These are phyloP conservation scores for Lydus trimaculatus DNA, from an alignment of 2,888 invertebrate species.

Conservation along the genomic window DNA sequence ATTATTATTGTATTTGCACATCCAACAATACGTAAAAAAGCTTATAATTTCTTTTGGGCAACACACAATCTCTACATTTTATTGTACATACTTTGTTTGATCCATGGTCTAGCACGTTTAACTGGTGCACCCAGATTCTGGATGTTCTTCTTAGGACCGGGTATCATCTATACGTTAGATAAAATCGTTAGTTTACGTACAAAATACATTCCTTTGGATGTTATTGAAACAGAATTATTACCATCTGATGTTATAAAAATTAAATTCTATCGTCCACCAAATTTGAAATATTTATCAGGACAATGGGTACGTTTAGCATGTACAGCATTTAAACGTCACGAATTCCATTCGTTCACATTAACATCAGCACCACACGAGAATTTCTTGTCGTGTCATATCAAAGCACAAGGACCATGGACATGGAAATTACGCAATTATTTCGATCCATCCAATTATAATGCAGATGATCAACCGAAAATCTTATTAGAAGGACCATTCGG, in stretches of 20 bases:
- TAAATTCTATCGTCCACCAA: constrained; percentile 94
- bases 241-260: constrained; percentile 95
- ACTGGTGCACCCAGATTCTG: constrained; percentile 93
- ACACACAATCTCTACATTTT: constrained; percentile 90
- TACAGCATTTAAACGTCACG: constrained; percentile 86
- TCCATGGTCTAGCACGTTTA: constrained; percentile 90
- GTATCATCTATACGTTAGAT: constrained; percentile 87
- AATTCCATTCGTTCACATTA: constrained; percentile 94
- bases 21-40: constrained; percentile 88
- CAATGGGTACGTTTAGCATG: constrained; percentile 94
- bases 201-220: constrained; percentile 90
- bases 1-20: constrained; percentile 97
- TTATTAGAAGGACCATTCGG: constrained; percentile 96
- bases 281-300: constrained; percentile 92
- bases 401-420: constrained; percentile 93
- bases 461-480: constrained; percentile 85
- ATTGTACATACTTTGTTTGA: constrained; percentile 83
- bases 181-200: constrained; percentile 92
- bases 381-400: constrained; percentile 93
- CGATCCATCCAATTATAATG: constrained; percentile 89
- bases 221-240: constrained; percentile 90
- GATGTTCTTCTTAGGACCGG: constrained; percentile 93
- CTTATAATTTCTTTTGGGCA: constrained; percentile 95
- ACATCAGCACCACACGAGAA: constrained; percentile 97
- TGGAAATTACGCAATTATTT: constrained; percentile 96